Evolutionary conservation across 2,113 vertebrate genomes (phyloP).

Genomic region (Callaeas wilsoni): DNA sequence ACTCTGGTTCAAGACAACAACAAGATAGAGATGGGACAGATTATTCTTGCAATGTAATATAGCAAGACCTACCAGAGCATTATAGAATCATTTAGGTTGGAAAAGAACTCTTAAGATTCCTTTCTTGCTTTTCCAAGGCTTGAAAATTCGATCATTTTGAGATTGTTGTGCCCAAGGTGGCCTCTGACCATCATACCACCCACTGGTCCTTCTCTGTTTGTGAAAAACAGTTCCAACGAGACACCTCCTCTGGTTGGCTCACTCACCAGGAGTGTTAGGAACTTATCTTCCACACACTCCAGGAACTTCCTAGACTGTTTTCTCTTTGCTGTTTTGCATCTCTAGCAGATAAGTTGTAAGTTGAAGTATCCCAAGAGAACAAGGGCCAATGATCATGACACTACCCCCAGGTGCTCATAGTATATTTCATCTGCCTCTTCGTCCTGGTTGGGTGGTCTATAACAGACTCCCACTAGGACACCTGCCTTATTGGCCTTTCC

Average conservation of each 20-base stretch:
- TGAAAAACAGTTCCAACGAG: not conserved
- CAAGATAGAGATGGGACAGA: not conserved
- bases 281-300: not conserved
- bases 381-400: not conserved
- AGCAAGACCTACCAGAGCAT: not conserved
- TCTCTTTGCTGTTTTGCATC: not conserved
- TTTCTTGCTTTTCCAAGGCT: not conserved
- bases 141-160: not conserved
- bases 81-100: not conserved
- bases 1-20: not conserved
- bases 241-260: not conserved
- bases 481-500: not conserved
- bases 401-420: not conserved
- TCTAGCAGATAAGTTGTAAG: not conserved
- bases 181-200: not conserved
- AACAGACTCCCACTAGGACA: not conserved
- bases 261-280: not conserved
- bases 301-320: not conserved
- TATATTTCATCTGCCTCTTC: not conserved
- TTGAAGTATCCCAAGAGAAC: not conserved
- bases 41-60: not conserved
- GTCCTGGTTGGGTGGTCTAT: not conserved
- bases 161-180: not conserved
- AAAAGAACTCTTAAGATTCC: not conserved
- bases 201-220: not conserved